Evolutionary conservation across 2,888 invertebrate species (phyloP).

Genomic region (Nemurella pictetii): DNA sequence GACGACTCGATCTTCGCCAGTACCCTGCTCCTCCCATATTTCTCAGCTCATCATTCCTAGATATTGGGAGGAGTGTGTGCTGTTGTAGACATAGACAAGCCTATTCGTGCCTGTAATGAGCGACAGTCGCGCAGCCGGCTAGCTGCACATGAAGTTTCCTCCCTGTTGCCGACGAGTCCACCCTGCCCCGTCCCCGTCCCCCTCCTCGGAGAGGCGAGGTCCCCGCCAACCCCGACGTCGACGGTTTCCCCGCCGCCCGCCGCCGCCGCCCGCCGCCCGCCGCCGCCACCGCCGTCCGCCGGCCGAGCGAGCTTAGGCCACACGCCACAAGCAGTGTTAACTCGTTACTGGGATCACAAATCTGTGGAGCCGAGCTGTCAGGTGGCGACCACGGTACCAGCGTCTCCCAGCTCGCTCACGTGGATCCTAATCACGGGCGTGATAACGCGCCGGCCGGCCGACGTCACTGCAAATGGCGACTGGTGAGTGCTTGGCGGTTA

Average conservation of each 20-base stretch:
- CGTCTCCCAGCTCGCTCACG: not conserved
- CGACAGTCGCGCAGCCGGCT: not conserved
- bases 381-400: not conserved
- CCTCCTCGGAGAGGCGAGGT: not conserved
- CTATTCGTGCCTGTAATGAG: not conserved
- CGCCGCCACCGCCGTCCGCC: not conserved
- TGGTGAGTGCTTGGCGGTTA: slow-evolving; percentile 11
- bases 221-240: not conserved
- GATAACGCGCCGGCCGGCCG: not conserved
- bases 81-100: not conserved
- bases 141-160: slow-evolving; percentile 7
- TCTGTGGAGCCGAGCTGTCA: not conserved
- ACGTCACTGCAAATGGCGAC: slow-evolving; percentile 22
- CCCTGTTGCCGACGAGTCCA: not conserved
- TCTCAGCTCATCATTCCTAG: not conserved
- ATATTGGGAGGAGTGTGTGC: not conserved
- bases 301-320: not conserved
- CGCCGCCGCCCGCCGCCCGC: not conserved
- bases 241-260: not conserved
- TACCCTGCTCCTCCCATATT: slow-evolving; percentile 8
- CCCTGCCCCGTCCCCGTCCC: not conserved
- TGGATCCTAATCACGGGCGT: slow-evolving; percentile 2
- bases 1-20: not conserved
- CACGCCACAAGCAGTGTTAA: not conserved
- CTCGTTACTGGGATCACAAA: not conserved